Evolutionary conservation across 2,797 vertebrate species (phyloP).

Genomic region (Parambassis ranga): DNA sequence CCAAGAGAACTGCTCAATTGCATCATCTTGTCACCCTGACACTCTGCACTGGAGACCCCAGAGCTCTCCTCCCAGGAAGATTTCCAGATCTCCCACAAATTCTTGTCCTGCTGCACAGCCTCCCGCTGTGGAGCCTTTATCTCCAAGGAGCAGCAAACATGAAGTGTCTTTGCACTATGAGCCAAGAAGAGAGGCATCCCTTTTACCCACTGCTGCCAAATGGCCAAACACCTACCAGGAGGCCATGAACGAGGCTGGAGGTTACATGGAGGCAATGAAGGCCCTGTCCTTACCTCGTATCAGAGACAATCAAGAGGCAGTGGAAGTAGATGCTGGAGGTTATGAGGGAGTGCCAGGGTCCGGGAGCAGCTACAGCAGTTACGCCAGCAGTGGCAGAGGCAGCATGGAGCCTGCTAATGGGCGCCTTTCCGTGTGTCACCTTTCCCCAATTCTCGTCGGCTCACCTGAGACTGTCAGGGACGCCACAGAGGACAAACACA

Average conservation of each 20-base stretch:
- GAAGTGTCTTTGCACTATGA: constrained; percentile 14
- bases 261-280: constrained; percentile 16
- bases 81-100: constrained; percentile 23
- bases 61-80: constrained; percentile 1
- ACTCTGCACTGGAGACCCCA: constrained; percentile 28
- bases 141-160: constrained; percentile 19
- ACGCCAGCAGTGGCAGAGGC: constrained; percentile 90
- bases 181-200: constrained; percentile 18
- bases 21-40: constrained; percentile 18
- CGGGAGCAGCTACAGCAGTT: constrained; percentile 87
- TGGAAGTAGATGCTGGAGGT: constrained; percentile 44
- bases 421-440: constrained; percentile 65
- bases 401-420: constrained; percentile 80
- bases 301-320: constrained; percentile 1
- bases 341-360: constrained; percentile 47
- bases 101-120: constrained; percentile 8
- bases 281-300: not conserved
- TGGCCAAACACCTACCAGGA: constrained; percentile 44
- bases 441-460: constrained; percentile 67
- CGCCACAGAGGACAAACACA: constrained; percentile 35
- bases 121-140: constrained; percentile 3
- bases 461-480: constrained; percentile 72
- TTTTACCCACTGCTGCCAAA: constrained; percentile 22
- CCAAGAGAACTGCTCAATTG: constrained; percentile 59
- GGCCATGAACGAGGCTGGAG: not conserved